phyloP scores from a whole-genome alignment of 64 coral and sea anemone species.

The Pocillopora damicornis region DNA sequence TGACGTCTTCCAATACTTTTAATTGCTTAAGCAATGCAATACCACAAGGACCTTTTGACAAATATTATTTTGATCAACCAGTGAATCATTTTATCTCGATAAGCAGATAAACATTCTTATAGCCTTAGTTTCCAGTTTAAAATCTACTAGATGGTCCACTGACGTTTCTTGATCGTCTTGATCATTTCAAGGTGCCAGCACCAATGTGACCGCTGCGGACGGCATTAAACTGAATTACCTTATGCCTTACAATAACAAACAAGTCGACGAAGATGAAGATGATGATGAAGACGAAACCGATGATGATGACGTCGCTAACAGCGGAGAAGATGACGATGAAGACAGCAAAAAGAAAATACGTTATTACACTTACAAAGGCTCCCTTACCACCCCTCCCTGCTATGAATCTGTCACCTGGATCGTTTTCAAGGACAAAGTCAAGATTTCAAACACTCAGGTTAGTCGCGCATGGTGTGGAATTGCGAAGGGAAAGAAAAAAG shows the following conservation, averaged over 20 bases:
- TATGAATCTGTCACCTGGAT: conserved; percentile 83
- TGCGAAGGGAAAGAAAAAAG: no score
- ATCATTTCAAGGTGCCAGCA: neutral
- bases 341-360: neutral
- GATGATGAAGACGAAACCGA: neutral
- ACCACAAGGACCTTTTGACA: no score
- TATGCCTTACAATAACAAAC: neutral
- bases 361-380: conserved; percentile 73
- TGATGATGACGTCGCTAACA: neutral
- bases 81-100: no score
- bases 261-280: neutral
- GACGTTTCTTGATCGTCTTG: no score
- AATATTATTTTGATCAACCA: no score
- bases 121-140: no score
- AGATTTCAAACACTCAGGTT: neutral
- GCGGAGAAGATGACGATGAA: neutral
- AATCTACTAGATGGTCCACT: no score
- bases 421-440: conserved; percentile 9
- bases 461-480: neutral
- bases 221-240: neutral
- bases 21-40: no score
- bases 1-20: no score
- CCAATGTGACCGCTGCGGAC: neutral
- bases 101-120: no score
- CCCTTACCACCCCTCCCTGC: conserved; percentile 78